Percentiles rank a stretch among this genome's conserved stretches.
phyloP scores from a whole-genome alignment of 2,113 vertebrate genomes.

The Recurvirostra avosetta region DNA sequence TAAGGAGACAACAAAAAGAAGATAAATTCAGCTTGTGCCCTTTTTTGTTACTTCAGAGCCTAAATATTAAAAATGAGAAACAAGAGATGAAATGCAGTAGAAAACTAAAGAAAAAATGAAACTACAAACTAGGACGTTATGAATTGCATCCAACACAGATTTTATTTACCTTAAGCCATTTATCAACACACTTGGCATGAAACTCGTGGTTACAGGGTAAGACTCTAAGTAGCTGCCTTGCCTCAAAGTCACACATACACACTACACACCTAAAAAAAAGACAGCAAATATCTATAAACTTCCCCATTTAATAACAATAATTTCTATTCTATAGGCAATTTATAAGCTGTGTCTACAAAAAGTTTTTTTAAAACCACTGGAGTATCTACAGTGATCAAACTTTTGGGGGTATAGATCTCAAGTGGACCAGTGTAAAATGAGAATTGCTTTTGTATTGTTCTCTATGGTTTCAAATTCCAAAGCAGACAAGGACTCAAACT shows the following conservation, averaged over 20 bases:
- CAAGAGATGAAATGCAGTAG: not conserved
- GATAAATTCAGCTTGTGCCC: not conserved
- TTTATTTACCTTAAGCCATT: conserved; percentile 92
- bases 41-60: not conserved
- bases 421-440: not conserved
- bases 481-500: not conserved
- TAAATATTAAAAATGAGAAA: not conserved
- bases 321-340: not conserved
- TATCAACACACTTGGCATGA: conserved; percentile 96
- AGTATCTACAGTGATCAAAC: not conserved
- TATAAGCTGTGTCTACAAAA: not conserved
- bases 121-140: not conserved
- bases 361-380: not conserved
- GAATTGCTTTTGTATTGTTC: not conserved
- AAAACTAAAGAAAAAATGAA: not conserved
- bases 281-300: not conserved
- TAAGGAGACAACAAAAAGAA: not conserved
- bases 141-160: not conserved
- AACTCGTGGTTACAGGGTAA: conserved; percentile 95
- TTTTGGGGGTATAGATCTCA: not conserved
- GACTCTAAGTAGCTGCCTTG: conserved; percentile 91
- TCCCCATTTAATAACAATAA: not conserved
- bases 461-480: not conserved
- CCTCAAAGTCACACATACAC: conserved; percentile 96
- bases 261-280: conserved; percentile 87